These are phyloP conservation scores for Tribolium madens DNA, from an alignment of 1,140 invertebrate species.

Conservation along the genomic window DNA sequence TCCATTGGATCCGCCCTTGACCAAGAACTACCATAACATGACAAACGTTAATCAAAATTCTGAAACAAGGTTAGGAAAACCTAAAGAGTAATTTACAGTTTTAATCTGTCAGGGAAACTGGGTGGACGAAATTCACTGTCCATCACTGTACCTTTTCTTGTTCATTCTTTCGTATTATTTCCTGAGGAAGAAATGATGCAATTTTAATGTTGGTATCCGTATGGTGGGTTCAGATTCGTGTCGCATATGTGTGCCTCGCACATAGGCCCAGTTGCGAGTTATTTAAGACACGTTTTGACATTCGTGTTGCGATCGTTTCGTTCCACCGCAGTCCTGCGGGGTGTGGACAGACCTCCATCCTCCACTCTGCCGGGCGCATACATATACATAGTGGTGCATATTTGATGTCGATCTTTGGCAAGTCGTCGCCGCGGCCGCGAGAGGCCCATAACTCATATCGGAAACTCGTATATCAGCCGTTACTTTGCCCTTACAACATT, in stretches of 20 bases:
- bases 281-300: constrained; percentile 49
- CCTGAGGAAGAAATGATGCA: background rate
- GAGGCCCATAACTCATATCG: constrained; percentile 65
- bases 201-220: constrained; percentile 33
- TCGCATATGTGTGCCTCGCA: constrained; percentile 27
- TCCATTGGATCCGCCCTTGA: too few species aligned
- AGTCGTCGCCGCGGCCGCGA: constrained; percentile 62
- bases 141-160: too few species aligned
- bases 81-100: too few species aligned
- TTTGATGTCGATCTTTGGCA: constrained; percentile 64
- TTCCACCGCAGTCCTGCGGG: constrained; percentile 48
- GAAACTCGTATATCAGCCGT: constrained; percentile 60
- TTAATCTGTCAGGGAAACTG: too few species aligned
- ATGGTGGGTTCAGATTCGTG: constrained; percentile 10
- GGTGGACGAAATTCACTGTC: too few species aligned
- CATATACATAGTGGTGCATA: constrained; percentile 59
- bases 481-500: constrained; percentile 24
- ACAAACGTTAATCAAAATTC: too few species aligned
- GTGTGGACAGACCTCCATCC: constrained; percentile 37
- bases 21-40: too few species aligned
- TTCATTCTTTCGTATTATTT: too few species aligned
- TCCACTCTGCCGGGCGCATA: constrained; percentile 47
- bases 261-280: constrained; percentile 32
- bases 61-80: too few species aligned
- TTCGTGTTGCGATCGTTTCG: constrained; percentile 47